Conservation (phyloP, 2,797 vertebrate species). For the Ceryle rudis region DNA sequence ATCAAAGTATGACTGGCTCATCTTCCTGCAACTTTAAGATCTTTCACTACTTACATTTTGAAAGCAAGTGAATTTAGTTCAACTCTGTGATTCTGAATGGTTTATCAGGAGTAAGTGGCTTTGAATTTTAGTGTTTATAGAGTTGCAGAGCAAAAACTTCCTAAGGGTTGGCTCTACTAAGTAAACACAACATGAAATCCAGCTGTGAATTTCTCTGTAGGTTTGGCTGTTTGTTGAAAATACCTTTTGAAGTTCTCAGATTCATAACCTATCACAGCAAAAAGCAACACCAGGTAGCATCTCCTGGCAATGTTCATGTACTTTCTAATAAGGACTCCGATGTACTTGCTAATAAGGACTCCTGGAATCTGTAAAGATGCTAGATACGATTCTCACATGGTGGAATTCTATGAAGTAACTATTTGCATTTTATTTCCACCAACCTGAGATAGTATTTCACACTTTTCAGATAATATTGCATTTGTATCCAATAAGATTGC, state of each 20-base stretch:
- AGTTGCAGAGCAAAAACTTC: conserved; percentile 9
- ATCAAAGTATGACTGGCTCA: background rate
- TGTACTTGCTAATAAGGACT: background rate
- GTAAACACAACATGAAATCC: conserved; percentile 46
- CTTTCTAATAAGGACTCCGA: background rate
- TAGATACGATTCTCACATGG: background rate
- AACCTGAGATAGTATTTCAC: background rate
- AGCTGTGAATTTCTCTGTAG: conserved; percentile 30
- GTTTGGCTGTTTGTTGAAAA: conserved; percentile 25
- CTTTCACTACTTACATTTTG: background rate
- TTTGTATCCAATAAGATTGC: background rate
- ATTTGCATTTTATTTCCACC: conserved; percentile 12
- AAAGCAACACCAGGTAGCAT: background rate
- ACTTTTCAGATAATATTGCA: background rate
- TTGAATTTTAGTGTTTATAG: conserved; percentile 3
- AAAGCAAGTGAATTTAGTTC: background rate
- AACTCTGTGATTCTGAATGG: background rate
- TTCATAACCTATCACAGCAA: background rate
- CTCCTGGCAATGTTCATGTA: background rate
- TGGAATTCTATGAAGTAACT: background rate
- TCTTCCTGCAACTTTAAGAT: background rate
- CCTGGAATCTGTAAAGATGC: background rate
- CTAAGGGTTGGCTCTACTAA: conserved; percentile 4
- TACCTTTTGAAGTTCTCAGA: conserved; percentile 30
- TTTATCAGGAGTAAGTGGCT: background rate